Evolutionary conservation across 2,113 vertebrate species (phyloP), one percentile per base, ranked within the genome.

Genomic region (Plotosus lineatus): DNA sequence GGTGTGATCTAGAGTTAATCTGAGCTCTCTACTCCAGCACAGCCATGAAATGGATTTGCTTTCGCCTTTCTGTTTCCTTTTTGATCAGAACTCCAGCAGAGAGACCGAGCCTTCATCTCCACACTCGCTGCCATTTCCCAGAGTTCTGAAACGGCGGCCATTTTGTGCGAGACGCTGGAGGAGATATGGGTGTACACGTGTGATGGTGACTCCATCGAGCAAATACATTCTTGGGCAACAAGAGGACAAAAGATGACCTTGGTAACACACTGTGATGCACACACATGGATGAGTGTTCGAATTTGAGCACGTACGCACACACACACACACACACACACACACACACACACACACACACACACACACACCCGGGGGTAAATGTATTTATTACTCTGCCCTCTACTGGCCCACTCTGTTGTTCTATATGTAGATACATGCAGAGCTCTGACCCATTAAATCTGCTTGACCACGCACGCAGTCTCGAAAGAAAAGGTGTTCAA

Each of bases 81-180:
- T 63, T 77, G 28, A 77, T 46, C 26, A 12, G 65, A 78, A 48
- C 72, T 78, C 71, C 76, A 82, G 63, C 50, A 51, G 60, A 42
- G 42, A 31, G 12, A 78, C 72, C 4, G 65, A 17, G 28, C 65
- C 79, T 82, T 78, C 69, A 69, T 74, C 55, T 78, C n/a, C 56
- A 12, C 46, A 31, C 26, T 19, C 40, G 46, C 56, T 82, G 74
- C 46, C 76, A 81, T 79, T 85, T 79, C 53, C 50, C 71, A n/a
- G 60, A 60, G 53, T 69, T 56, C 19, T 36, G 28, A 56, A 33
- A 63, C 11, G 74, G 71, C 66, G 69, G 80, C 80, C 84, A 82
- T 85, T 82, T 85, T 82, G 80, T 79, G 79, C 33, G 58, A 74
- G 80, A 46, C 46, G 36, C 14, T 15, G 6, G n/a, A 77, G 26